Evolutionary conservation across 2,888 invertebrate species (phyloP).

Genomic region (Scaeva pyrastri): DNA sequence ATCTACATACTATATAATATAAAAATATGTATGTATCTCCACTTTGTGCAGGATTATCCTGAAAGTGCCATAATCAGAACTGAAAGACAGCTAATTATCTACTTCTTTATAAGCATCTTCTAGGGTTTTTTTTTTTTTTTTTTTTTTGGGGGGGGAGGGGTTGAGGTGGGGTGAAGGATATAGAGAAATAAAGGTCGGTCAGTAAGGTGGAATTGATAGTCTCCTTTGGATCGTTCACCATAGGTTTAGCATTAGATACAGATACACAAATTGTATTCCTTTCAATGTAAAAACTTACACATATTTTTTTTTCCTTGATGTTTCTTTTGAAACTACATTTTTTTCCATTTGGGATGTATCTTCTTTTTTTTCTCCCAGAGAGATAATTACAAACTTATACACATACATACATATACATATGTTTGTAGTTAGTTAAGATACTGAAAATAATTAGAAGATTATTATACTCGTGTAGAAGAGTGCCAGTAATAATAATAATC

Average conservation of each 20-base stretch:
- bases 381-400: too few species aligned
- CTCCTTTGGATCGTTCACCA: not conserved
- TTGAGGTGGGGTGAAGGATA: too few species aligned
- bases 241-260: not conserved
- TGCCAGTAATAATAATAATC: not conserved
- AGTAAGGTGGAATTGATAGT: not conserved
- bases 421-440: too few species aligned
- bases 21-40: too few species aligned
- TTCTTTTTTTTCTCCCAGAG: too few species aligned
- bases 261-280: too few species aligned
- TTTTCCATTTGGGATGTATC: too few species aligned
- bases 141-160: not conserved
- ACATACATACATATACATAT: too few species aligned
- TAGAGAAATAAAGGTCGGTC: slow-evolving; percentile 1
- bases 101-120: slow-evolving; percentile 12
- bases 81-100: slow-evolving; percentile 48
- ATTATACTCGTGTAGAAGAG: not conserved
- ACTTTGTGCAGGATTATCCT: slow-evolving; percentile 14
- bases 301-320: not conserved
- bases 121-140: too few species aligned
- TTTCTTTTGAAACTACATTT: too few species aligned
- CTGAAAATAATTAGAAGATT: too few species aligned
- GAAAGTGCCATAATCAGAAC: slow-evolving; percentile 34
- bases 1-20: not conserved
- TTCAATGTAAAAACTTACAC: not conserved